phyloP scores from a whole-genome alignment of 2,888 invertebrate species.

The Nemotelus nigrinus region DNA sequence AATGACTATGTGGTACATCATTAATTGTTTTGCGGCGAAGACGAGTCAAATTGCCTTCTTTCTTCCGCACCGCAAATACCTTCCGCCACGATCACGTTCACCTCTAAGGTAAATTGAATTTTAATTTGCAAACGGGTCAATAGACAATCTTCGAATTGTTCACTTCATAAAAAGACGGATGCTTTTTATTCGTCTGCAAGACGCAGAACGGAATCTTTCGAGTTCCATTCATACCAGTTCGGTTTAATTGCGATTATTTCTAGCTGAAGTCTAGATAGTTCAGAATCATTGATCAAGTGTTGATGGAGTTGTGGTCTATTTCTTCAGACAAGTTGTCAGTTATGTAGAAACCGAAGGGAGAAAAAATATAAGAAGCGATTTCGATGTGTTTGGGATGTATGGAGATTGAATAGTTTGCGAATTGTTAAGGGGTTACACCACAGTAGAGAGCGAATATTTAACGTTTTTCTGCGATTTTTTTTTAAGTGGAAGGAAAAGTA shows the following conservation, averaged over 20 bases:
- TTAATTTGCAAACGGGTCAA: constrained; percentile 32
- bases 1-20: constrained; percentile 10
- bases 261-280: not conserved
- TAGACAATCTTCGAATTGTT: not conserved
- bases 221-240: constrained; percentile 9
- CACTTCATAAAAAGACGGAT: not conserved
- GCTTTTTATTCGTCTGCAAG: not conserved
- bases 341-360: not conserved
- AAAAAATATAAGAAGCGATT: not conserved
- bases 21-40: constrained; percentile 17
- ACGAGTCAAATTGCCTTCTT: not conserved
- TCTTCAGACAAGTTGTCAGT: constrained; percentile 17
- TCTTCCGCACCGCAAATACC: not conserved
- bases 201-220: not conserved
- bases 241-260: constrained; percentile 5
- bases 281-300: constrained; percentile 1
- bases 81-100: constrained; percentile 15
- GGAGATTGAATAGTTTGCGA: not conserved
- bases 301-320: constrained; percentile 31
- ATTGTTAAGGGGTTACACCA: no score
- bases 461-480: no score
- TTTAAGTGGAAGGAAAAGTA: no score
- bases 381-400: no score
- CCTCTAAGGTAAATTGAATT: constrained; percentile 39
- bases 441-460: no score